Evolutionary conservation across 2,888 invertebrate species (phyloP), one percentile per base, ranked within the genome.

Genomic region (Drosophila longiperda): DNA sequence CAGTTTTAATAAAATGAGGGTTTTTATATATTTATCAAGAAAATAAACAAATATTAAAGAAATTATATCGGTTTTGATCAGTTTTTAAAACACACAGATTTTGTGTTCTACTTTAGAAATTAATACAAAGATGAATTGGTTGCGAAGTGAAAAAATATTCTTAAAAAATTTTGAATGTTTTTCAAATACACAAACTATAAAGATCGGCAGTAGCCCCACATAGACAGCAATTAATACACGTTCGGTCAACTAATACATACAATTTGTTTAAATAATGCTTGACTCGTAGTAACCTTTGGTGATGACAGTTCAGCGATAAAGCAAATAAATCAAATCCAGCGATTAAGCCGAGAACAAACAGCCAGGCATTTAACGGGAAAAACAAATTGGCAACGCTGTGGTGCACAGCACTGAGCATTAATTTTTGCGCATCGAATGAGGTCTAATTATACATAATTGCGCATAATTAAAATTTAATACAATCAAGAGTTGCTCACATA

Each of bases 401-500:
- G 69, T 68, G 73, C 73, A 72, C 68, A 69, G 74, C 80, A 75
- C 80, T 67, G 71, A 48, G 80, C 73, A 55, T 62, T 76, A 71
- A 75, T 61, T 76, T 75, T 71, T 75, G 75, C 77, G 72, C 77
- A 71, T 62, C 71, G 63, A 66, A 57, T 62, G 52, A 66, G 76
- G 69, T 73, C 73, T 86, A 86, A 90, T 86, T 89, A 83, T 72
- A 88, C 77, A 79, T 83, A 86, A 86, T 86, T 88, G 75, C 76
- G 73, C 63, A 72, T 81, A 86, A 90, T 86, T 86, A 81, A 90
- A 83, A 79, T 83, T 87, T 86, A 86, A 86, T 81, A 88, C 88
- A 86, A 83, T 89, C 83, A 83, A 88, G 71, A 86, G 71, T 57
- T 75, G 87, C 64, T 53, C 67, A 55, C 69, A 52, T 48, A 59